phyloP scores from a whole-genome alignment of 2,888 invertebrate species.

The Blomia tropicalis region DNA sequence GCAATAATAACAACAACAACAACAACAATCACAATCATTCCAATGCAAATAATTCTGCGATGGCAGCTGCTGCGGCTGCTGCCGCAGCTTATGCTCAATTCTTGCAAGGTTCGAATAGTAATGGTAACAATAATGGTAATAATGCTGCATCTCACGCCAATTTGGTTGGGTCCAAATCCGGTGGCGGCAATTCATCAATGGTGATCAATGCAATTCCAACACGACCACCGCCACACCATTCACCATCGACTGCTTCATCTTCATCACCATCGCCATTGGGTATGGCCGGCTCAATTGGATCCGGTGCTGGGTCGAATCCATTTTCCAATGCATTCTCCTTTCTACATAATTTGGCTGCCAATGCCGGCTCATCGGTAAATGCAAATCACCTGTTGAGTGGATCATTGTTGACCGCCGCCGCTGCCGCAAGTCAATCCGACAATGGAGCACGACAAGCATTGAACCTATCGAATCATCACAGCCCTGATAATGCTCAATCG shows the following conservation, averaged over 20 bases:
- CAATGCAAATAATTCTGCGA: conserved; percentile 19
- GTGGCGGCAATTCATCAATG: not conserved
- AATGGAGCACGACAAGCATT: not conserved
- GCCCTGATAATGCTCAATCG: not conserved
- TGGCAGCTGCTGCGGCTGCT: conserved; percentile 23
- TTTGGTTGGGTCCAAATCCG: not conserved
- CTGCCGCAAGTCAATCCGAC: not conserved
- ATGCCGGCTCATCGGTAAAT: not conserved
- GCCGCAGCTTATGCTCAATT: conserved; percentile 22
- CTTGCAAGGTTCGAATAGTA: conserved; percentile 22
- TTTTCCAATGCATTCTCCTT: not conserved
- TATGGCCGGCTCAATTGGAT: not conserved
- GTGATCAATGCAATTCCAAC: not conserved
- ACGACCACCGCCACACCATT: not conserved
- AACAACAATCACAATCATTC: not conserved
- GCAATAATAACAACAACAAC: not conserved
- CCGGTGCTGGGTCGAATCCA: not conserved
- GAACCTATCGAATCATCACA: not conserved
- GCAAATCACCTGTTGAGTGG: not conserved
- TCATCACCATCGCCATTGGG: conserved; percentile 8
- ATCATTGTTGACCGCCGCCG: not conserved
- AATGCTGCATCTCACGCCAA: no score
- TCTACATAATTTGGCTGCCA: conserved; percentile 8
- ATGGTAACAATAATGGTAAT: not conserved
- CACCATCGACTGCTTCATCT: not conserved